phyloP scores from a whole-genome alignment of 2,888 invertebrate species.

The Coelinius sp. region DNA sequence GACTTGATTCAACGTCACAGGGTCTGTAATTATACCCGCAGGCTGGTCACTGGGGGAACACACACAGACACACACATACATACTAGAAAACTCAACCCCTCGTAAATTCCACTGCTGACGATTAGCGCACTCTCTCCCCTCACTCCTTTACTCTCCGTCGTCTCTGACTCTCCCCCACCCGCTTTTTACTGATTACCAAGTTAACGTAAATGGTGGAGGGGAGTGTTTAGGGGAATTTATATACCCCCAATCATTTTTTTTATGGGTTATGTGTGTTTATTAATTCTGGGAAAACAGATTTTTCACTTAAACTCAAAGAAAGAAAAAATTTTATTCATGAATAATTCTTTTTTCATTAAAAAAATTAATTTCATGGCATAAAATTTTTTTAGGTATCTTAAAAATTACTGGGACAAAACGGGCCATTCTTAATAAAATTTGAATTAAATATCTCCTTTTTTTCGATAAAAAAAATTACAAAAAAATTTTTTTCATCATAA shows the following conservation, averaged over 20 bases:
- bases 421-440: too few species aligned
- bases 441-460: too few species aligned
- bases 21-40: slow-evolving; percentile 69
- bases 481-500: too few species aligned
- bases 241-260: slow-evolving; percentile 47
- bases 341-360: background rate
- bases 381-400: too few species aligned
- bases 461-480: too few species aligned
- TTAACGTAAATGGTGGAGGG: slow-evolving; percentile 68
- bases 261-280: background rate
- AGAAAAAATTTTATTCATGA: background rate
- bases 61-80: slow-evolving; percentile 43
- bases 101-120: slow-evolving; percentile 33
- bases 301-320: background rate
- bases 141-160: slow-evolving; percentile 29
- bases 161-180: slow-evolving; percentile 30
- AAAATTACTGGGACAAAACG: too few species aligned
- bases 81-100: slow-evolving; percentile 23
- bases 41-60: slow-evolving; percentile 54
- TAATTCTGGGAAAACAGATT: background rate
- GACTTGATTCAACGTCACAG: slow-evolving; percentile 67
- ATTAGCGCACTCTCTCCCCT: slow-evolving; percentile 27
- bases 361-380: background rate
- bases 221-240: slow-evolving; percentile 57
- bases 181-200: slow-evolving; percentile 65